Conservation (phyloP, 2,797 vertebrate species). For the Melanotaenia trifasciata region DNA sequence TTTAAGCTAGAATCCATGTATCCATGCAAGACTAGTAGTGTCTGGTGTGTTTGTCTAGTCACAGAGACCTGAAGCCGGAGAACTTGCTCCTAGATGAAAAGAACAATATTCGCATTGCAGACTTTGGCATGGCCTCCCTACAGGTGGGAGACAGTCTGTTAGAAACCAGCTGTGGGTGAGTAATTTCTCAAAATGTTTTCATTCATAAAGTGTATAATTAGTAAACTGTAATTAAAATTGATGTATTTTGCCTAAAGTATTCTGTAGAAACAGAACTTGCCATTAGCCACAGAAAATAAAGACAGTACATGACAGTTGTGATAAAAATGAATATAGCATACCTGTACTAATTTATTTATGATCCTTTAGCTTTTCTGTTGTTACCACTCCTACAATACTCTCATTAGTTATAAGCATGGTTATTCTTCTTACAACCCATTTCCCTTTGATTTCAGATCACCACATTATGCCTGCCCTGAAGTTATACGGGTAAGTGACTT, state of each 20-base stretch:
- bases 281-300: neutral
- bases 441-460: constrained; percentile 86
- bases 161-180: constrained; percentile 95
- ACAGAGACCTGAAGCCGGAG: constrained; percentile 94
- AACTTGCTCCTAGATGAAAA: constrained; percentile 94
- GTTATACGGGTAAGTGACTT: constrained; percentile 92
- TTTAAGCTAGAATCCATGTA: neutral
- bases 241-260: neutral
- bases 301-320: neutral
- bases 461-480: constrained; percentile 98
- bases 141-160: constrained; percentile 95
- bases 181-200: constrained; percentile 31
- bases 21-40: neutral
- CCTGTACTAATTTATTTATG: neutral
- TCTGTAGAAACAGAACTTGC: neutral
- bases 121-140: constrained; percentile 95
- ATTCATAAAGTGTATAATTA: constrained; percentile 5
- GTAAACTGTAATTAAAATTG: neutral
- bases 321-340: neutral
- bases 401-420: neutral
- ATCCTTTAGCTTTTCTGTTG: neutral
- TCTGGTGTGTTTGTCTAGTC: constrained; percentile 77
- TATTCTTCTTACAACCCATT: constrained; percentile 15
- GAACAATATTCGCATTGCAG: constrained; percentile 94
- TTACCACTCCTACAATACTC: neutral